Conservation (phyloP, 2,888 invertebrate species). For the Sthenelais limicola region DNA sequence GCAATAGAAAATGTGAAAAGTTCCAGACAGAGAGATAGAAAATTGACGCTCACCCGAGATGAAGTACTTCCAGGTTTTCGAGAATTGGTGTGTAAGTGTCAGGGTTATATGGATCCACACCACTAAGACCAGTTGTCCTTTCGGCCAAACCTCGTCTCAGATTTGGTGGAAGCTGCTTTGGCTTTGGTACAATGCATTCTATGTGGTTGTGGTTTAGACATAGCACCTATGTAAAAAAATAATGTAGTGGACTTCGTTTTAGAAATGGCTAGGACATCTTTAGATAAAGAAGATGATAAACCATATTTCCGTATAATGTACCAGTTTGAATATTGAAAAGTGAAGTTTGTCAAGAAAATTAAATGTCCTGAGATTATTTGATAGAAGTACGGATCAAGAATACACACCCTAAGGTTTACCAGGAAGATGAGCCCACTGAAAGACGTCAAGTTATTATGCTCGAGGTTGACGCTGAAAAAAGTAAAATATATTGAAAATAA, state of each 20-base stretch:
- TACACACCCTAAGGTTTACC: conserved; percentile 67
- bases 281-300: too few relatives aligned
- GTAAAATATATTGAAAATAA: too few relatives aligned
- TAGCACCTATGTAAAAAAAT: conserved; percentile 60
- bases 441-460: conserved; percentile 71
- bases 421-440: conserved; percentile 70
- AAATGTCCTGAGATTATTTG: too few relatives aligned
- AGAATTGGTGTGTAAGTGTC: conserved; percentile 62
- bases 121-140: background rate
- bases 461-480: conserved; percentile 70
- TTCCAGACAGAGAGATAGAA: background rate
- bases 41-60: conserved; percentile 58
- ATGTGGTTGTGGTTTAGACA: conserved; percentile 72
- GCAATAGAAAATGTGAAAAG: background rate
- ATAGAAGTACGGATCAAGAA: too few relatives aligned
- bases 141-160: conserved; percentile 10
- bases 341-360: too few relatives aligned
- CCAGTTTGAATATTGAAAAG: too few relatives aligned
- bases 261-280: too few relatives aligned
- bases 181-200: conserved; percentile 68
- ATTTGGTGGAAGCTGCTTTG: conserved; percentile 34
- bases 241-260: too few relatives aligned
- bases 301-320: too few relatives aligned
- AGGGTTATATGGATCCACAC: conserved; percentile 45
- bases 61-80: conserved; percentile 71